These are phyloP conservation scores for Pollachius pollachius DNA, from an alignment of 2,113 vertebrate species.

Conservation along the genomic window DNA sequence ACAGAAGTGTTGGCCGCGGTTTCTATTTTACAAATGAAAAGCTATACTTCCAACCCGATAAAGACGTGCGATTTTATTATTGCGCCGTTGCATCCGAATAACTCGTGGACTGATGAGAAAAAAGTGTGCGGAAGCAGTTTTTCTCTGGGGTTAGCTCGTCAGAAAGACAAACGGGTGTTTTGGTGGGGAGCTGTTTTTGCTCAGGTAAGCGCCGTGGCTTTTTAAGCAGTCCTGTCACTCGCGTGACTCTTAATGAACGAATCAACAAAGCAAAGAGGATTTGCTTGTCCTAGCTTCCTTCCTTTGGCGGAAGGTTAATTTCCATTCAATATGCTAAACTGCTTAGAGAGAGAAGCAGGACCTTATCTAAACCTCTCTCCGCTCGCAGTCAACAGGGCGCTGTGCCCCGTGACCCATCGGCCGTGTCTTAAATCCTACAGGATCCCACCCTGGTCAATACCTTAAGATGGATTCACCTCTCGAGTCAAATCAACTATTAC, in stretches of 20 bases:
- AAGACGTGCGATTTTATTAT: too few species aligned
- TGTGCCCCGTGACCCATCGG: conserved; percentile 43
- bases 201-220: conserved; percentile 16
- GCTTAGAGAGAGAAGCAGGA: conserved; percentile 41
- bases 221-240: conserved; percentile 40
- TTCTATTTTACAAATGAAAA: too few species aligned
- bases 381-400: conserved; percentile 31
- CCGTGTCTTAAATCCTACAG: conserved; percentile 61
- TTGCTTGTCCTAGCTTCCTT: conserved; percentile 47
- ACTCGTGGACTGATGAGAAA: too few species aligned
- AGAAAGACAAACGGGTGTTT: too few species aligned
- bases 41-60: too few species aligned
- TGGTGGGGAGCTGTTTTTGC: conserved; percentile 10
- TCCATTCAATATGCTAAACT: conserved; percentile 67
- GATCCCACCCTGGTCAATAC: conserved; percentile 61
- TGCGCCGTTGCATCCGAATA: too few species aligned
- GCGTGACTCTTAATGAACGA: conserved; percentile 44
- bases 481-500: conserved; percentile 72
- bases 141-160: too few species aligned
- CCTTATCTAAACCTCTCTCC: conserved; percentile 40
- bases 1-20: too few species aligned
- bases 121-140: too few species aligned
- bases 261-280: conserved; percentile 62
- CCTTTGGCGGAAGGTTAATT: conserved; percentile 57
- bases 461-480: conserved; percentile 72